Evolutionary conservation across 1,140 invertebrate genomes (phyloP).

Genomic region (Diploscapter pachys): DNA sequence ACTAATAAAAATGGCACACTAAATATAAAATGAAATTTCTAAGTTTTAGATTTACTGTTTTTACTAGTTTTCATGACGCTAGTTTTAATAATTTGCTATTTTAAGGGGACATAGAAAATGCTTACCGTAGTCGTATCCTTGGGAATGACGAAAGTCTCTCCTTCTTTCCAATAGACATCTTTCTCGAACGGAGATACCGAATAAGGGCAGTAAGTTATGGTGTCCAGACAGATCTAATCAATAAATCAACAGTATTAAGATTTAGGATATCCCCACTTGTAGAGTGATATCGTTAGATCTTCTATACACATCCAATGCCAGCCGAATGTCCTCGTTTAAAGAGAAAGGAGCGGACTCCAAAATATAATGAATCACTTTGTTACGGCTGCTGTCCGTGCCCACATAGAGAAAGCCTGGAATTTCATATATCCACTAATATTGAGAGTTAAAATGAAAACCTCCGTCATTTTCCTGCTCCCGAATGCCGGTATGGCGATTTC

Average conservation of each 20-base stretch:
- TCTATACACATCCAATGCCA: slow-evolving; percentile 28
- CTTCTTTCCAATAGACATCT: slow-evolving; percentile 29
- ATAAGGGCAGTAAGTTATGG: slow-evolving; percentile 26
- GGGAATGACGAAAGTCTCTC: slow-evolving; percentile 24
- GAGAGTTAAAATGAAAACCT: slow-evolving; percentile 8
- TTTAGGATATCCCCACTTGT: background rate
- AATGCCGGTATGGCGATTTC: slow-evolving; percentile 28
- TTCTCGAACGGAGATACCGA: slow-evolving; percentile 21
- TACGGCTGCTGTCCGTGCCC: slow-evolving; percentile 21
- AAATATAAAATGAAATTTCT: too few species aligned
- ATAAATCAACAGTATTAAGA: background rate
- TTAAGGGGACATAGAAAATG: background rate
- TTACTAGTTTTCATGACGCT: too few species aligned
- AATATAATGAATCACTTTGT: slow-evolving; percentile 22
- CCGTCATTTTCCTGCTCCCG: slow-evolving; percentile 3
- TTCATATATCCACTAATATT: background rate
- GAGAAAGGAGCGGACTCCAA: slow-evolving; percentile 23
- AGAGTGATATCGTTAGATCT: slow-evolving; percentile 32
- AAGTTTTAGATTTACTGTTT: too few species aligned
- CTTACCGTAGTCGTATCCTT: slow-evolving; percentile 14
- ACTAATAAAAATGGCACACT: background rate
- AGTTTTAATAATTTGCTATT: too few species aligned
- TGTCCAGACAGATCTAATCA: slow-evolving; percentile 24
- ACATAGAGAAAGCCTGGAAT: slow-evolving; percentile 32
- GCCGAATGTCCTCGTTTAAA: slow-evolving; percentile 16